Evolutionary conservation across 1,140 invertebrate genomes (phyloP).

Genomic region (Temnothorax nylanderi): DNA sequence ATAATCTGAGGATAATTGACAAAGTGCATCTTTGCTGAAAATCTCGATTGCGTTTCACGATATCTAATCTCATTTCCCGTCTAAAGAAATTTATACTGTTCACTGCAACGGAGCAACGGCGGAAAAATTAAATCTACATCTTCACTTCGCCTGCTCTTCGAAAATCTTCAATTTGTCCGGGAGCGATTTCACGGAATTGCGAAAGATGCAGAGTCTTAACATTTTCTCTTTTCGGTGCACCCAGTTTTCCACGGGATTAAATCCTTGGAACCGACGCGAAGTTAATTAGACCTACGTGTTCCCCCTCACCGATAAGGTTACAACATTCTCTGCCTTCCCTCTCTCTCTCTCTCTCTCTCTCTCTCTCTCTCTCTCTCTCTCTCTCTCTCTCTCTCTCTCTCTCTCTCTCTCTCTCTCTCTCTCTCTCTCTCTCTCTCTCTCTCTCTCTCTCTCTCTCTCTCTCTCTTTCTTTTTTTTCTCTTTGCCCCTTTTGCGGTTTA

Average conservation of each 20-base stretch:
- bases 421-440: not conserved
- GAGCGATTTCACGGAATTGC: constrained; percentile 58
- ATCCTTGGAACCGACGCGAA: constrained; percentile 66
- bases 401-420: not conserved
- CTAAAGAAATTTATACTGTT: constrained; percentile 24
- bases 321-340: constrained; percentile 12
- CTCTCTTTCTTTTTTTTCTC: not conserved
- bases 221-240: constrained; percentile 47
- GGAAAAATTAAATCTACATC: constrained; percentile 49
- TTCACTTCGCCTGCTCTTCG: constrained; percentile 19
- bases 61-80: not conserved
- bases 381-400: too few species aligned
- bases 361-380: too few species aligned
- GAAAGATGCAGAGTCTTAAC: constrained; percentile 66
- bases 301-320: constrained; percentile 64
- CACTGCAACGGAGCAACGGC: not conserved
- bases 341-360: not conserved
- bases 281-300: constrained; percentile 74
- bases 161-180: constrained; percentile 55
- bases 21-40: not conserved
- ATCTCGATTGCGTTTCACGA: not conserved
- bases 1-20: not conserved
- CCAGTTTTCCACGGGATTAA: constrained; percentile 71
- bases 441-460: too few species aligned
- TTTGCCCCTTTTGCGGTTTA: constrained; percentile 12